A percentile compares a stretch with the other conserved stretches of the same genome.
Evolutionary conservation across 2,113 vertebrate genomes (phyloP).

Genomic region (Petaurus breviceps): DNA sequence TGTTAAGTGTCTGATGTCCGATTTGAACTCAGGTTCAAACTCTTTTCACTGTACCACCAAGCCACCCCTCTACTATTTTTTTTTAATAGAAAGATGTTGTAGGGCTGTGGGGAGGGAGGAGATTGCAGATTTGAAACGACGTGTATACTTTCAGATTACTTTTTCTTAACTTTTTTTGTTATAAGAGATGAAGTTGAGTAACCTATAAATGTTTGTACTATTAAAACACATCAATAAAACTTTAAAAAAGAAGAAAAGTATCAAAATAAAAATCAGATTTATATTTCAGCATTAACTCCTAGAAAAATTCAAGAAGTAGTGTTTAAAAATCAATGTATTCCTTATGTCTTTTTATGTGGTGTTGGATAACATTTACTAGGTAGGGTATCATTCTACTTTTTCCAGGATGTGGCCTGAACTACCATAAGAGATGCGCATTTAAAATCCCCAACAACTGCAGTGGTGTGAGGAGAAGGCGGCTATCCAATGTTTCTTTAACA

Average conservation of each 20-base stretch:
- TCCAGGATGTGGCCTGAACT: constrained; percentile 96
- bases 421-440: constrained; percentile 98
- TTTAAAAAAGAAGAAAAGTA: background rate
- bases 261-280: constrained; percentile 42
- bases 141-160: background rate
- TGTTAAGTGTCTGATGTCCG: too few species aligned
- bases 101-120: background rate
- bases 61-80: too few species aligned
- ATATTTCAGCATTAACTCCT: constrained; percentile 12
- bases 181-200: background rate
- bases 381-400: constrained; percentile 56
- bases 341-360: constrained; percentile 24
- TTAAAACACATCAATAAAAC: background rate
- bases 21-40: too few species aligned
- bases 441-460: constrained; percentile 99
- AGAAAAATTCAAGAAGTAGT: constrained; percentile 29
- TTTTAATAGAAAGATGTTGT: background rate
- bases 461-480: constrained; percentile 91
- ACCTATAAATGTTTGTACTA: background rate
- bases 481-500: constrained; percentile 95
- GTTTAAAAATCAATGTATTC: constrained; percentile 28
- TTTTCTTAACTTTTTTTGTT: background rate
- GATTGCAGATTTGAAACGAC: background rate
- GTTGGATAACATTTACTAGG: constrained; percentile 25
- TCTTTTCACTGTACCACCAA: too few species aligned